Evolutionary conservation across 2,888 invertebrate genomes (phyloP), one percentile per base, ranked within the genome.

Genomic region (Selenia dentaria): DNA sequence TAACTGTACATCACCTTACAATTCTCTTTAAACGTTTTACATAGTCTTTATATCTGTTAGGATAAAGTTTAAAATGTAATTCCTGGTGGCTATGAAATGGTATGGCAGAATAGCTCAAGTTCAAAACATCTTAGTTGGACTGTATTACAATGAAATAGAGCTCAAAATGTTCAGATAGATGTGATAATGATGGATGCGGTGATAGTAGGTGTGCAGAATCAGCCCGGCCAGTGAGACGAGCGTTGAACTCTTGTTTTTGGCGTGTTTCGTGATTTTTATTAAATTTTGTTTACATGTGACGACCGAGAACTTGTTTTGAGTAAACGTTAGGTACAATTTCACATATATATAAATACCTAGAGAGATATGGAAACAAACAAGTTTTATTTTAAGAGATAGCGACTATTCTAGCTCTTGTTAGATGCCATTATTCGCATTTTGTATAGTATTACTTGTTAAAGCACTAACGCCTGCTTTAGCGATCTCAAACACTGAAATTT

Each of bases 241-340:
- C 74, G 58, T 62, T 73, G 73, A 73, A 70, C 74, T 59, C 45
- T 59, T 33, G 44, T 54, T 52, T 55, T 57, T 48, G 50, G 60
- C 42, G 51, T 55, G 47, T 58, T 53, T 59, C 49, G 13, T 33
- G 28, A 33, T 10, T 27, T 32, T 36, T 27, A 16, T 22, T 2
- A n/a, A 10, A 11, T 18, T 8, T 32, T 33, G 18, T 45, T 39
- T 33, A 25, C 12, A 45, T 34, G 28, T 27, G 3, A 24, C 8
- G 24, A 24, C 8, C 2, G 8, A 8, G 5, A 18, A 18, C 18
- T 18, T 18, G 18, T 18, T 18, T 18, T 18, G 18, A n/a, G n/a
- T n/a, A n/a, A n/a, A n/a, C n/a, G n/a, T n/a, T n/a, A n/a, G n/a
- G n/a, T n/a, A n/a, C n/a, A n/a, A n/a, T n/a, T n/a, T n/a, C n/a